phyloP scores from a whole-genome alignment of 2,888 invertebrate genomes.

The Himalopsyche japonica region DNA sequence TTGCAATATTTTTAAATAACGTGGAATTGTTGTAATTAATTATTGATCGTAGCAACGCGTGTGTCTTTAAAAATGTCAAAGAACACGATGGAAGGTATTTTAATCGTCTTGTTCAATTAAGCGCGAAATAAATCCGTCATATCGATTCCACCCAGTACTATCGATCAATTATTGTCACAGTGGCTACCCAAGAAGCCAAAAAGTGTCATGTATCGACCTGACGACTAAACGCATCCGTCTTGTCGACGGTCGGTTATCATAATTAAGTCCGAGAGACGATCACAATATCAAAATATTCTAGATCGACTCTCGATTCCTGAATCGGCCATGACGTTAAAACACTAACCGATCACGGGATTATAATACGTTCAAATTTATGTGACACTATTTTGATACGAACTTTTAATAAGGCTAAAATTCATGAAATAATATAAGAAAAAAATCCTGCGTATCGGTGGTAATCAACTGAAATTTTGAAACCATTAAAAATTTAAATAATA shows the following conservation, averaged over 20 bases:
- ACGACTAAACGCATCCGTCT: constrained; percentile 20
- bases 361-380: not conserved
- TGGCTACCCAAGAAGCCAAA: constrained; percentile 28
- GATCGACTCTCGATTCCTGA: constrained; percentile 17
- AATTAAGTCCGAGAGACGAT: constrained; percentile 32
- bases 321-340: constrained; percentile 19
- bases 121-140: not conserved
- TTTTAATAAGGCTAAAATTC: too few relatives aligned
- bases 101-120: not conserved
- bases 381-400: not conserved
- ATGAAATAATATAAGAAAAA: too few relatives aligned
- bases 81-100: not conserved
- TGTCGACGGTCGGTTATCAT: constrained; percentile 18
- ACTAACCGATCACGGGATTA: constrained; percentile 7
- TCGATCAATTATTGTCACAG: constrained; percentile 15
- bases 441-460: too few relatives aligned
- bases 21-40: too few relatives aligned
- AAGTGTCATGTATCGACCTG: not conserved
- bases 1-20: too few relatives aligned
- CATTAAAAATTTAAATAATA: too few relatives aligned
- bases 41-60: too few relatives aligned
- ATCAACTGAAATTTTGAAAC: too few relatives aligned
- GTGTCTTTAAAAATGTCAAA: too few relatives aligned
- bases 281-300: constrained; percentile 26
- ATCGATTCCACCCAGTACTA: constrained; percentile 2